A percentile compares a stretch with the other conserved stretches of the same genome.
Conservation (phyloP, 2,888 invertebrate species). For the Anorthoa munda region DNA sequence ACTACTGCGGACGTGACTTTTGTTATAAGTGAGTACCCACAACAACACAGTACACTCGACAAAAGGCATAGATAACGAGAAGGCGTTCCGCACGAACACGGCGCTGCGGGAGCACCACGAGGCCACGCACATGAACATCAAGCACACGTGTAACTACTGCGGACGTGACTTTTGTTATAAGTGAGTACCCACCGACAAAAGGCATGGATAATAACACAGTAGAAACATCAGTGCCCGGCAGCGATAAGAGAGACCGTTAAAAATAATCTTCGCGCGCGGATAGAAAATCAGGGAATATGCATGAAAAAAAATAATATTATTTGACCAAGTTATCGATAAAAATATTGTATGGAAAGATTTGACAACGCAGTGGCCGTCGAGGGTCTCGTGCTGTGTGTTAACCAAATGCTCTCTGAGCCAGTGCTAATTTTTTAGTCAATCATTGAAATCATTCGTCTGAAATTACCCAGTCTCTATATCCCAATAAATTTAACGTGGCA, state of each 20-base stretch:
- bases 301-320: no score
- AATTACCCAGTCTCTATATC: neutral
- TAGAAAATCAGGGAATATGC: no score
- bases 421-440: no score
- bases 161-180: slow-evolving; percentile 88
- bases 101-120: slow-evolving; percentile 88
- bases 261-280: no score
- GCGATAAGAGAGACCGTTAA: no score
- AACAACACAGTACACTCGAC: neutral
- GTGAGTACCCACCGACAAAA: slow-evolving; percentile 69
- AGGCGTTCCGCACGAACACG: slow-evolving; percentile 86
- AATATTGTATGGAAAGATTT: no score
- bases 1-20: slow-evolving; percentile 86
- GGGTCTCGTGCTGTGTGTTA: no score
- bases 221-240: no score
- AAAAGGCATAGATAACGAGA: slow-evolving; percentile 68
- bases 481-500: neutral
- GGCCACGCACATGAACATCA: slow-evolving; percentile 88
- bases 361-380: no score
- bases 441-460: neutral
- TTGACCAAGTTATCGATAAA: no score
- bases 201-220: neutral
- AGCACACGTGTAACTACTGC: slow-evolving; percentile 85
- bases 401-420: neutral
- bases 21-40: slow-evolving; percentile 84